Evolutionary conservation across 2,888 invertebrate genomes (phyloP).

Genomic region (Cryptus armator): DNA sequence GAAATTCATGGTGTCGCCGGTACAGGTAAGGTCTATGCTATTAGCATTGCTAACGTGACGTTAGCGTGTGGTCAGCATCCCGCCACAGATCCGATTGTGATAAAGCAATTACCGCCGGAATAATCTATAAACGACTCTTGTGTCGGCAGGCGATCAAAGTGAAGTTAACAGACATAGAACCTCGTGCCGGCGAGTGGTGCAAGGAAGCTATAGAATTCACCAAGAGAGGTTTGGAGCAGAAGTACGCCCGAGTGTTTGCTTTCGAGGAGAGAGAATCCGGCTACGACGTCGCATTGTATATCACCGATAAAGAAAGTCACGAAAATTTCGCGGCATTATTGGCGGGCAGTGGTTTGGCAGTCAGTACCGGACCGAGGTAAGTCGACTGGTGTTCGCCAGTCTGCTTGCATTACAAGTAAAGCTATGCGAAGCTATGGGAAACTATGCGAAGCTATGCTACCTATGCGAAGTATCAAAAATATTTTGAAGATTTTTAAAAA

Average conservation of each 20-base stretch:
- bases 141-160: constrained; percentile 80
- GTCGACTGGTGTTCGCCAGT: constrained; percentile 62
- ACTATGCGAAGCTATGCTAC: too few species aligned
- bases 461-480: too few species aligned
- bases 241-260: constrained; percentile 83
- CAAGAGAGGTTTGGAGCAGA: constrained; percentile 79
- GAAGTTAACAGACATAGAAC: constrained; percentile 82
- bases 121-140: constrained; percentile 42
- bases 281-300: constrained; percentile 74
- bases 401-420: too few species aligned
- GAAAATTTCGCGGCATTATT: constrained; percentile 86
- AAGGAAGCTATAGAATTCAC: constrained; percentile 81
- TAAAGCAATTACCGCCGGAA: too few species aligned
- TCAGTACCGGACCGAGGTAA: constrained; percentile 86
- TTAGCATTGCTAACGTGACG: too few species aligned
- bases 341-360: constrained; percentile 85
- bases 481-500: too few species aligned
- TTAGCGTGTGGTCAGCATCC: too few species aligned
- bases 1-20: constrained; percentile 85
- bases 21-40: constrained; percentile 84
- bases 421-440: too few species aligned
- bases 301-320: constrained; percentile 76
- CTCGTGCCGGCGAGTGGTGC: constrained; percentile 84
- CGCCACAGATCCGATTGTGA: too few species aligned
- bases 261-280: constrained; percentile 73